Conservation (phyloP, 2,113 vertebrate genomes). For the Anarhynchus alexandrinus region DNA sequence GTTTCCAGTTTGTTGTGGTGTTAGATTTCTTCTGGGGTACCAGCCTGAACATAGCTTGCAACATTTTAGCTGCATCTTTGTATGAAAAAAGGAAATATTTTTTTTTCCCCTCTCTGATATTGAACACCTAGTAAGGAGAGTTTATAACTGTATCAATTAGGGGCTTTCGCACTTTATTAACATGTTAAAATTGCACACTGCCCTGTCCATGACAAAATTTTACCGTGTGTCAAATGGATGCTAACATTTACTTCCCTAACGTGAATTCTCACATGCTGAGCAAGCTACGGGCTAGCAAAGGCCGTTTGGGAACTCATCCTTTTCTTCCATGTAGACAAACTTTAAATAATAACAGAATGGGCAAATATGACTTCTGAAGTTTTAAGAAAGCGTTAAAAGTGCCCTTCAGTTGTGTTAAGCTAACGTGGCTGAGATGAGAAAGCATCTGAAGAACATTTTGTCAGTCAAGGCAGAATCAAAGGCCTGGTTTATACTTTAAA, state of each 20-base stretch:
- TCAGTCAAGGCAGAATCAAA: constrained; percentile 2
- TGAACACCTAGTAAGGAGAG: background rate
- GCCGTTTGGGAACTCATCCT: background rate
- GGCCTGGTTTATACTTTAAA: background rate
- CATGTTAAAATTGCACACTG: accelerated
- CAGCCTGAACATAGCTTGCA: background rate
- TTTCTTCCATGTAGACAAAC: background rate
- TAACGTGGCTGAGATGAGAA: background rate
- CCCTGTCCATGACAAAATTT: background rate
- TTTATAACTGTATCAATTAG: background rate
- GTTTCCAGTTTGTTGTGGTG: background rate
- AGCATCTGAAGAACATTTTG: background rate
- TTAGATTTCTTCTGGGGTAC: background rate
- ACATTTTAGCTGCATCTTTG: background rate
- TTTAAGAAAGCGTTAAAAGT: background rate
- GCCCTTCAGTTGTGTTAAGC: background rate
- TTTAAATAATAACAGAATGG: background rate
- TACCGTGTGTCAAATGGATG: background rate
- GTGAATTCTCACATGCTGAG: accelerated
- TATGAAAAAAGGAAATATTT: background rate
- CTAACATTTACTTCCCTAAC: background rate
- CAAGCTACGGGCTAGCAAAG: background rate
- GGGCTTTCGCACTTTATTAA: background rate
- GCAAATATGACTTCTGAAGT: background rate
- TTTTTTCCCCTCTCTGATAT: background rate